Evolutionary conservation across 2,888 invertebrate genomes (phyloP).

Genomic region (Lithodes maja): DNA sequence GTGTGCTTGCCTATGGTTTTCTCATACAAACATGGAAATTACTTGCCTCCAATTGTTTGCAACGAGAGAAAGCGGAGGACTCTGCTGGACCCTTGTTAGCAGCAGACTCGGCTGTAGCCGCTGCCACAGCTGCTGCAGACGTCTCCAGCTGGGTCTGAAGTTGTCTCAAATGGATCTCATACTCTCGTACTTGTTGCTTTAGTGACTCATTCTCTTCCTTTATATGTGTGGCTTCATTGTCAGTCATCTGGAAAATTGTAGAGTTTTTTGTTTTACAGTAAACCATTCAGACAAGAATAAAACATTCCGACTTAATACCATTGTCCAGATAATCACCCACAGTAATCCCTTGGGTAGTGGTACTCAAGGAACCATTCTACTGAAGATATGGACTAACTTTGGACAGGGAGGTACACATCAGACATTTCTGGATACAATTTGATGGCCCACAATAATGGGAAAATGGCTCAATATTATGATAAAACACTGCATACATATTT

Average conservation of each 20-base stretch:
- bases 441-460: too few species aligned
- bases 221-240: background rate
- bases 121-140: conserved; percentile 30
- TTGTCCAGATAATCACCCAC: too few species aligned
- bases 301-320: too few species aligned
- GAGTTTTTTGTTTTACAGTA: background rate
- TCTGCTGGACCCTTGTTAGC: conserved; percentile 12
- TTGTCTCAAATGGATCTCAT: conserved; percentile 38
- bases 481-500: too few species aligned
- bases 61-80: conserved; percentile 18
- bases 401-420: too few species aligned
- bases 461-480: too few species aligned
- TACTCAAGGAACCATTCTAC: too few species aligned
- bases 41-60: conserved; percentile 51
- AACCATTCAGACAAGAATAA: background rate
- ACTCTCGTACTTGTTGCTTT: conserved; percentile 35
- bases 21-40: too few species aligned
- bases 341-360: too few species aligned
- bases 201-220: conserved; percentile 42
- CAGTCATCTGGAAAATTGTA: conserved; percentile 31
- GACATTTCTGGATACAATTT: too few species aligned
- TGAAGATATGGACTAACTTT: too few species aligned
- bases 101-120: conserved; percentile 18
- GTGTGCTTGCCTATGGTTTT: too few species aligned
- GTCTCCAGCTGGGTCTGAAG: conserved; percentile 40